Conservation (phyloP, 2,113 vertebrate species). For the Narcine bancroftii region DNA sequence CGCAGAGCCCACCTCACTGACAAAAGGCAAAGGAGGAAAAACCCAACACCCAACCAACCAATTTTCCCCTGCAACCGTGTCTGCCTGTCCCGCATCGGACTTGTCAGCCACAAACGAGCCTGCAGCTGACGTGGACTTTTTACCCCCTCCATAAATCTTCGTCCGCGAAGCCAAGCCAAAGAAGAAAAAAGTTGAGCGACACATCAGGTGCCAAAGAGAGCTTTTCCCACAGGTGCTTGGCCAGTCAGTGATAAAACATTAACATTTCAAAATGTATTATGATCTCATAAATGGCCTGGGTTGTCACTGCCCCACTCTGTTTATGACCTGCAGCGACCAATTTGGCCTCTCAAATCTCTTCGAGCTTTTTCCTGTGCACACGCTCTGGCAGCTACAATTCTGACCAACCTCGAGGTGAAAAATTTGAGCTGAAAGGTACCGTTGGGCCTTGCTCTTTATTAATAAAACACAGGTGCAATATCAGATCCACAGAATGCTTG, state of each 20-base stretch:
- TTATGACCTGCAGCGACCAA: not conserved
- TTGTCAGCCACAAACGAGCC: too few relatives aligned
- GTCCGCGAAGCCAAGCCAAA: too few relatives aligned
- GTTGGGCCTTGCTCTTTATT: not conserved
- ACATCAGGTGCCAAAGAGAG: not conserved
- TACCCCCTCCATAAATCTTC: too few relatives aligned
- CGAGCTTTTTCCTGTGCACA: not conserved
- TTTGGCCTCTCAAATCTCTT: not conserved
- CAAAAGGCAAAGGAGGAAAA: too few relatives aligned
- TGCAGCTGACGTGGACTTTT: too few relatives aligned
- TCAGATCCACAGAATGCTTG: constrained; percentile 12
- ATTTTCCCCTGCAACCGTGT: too few relatives aligned
- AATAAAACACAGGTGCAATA: not conserved
- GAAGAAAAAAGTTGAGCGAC: too few relatives aligned
- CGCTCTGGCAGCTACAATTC: not conserved
- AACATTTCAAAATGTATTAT: not conserved
- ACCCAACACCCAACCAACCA: too few relatives aligned
- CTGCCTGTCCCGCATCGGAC: too few relatives aligned
- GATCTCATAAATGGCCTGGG: not conserved
- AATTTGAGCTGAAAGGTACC: not conserved
- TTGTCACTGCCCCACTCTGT: not conserved
- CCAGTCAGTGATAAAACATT: not conserved
- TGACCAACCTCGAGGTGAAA: not conserved
- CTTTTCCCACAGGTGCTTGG: too few relatives aligned
- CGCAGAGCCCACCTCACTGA: too few relatives aligned